These are phyloP conservation scores for Yoshiicerus persimilis DNA, from an alignment of 1,140 invertebrate species.

Conservation along the genomic window DNA sequence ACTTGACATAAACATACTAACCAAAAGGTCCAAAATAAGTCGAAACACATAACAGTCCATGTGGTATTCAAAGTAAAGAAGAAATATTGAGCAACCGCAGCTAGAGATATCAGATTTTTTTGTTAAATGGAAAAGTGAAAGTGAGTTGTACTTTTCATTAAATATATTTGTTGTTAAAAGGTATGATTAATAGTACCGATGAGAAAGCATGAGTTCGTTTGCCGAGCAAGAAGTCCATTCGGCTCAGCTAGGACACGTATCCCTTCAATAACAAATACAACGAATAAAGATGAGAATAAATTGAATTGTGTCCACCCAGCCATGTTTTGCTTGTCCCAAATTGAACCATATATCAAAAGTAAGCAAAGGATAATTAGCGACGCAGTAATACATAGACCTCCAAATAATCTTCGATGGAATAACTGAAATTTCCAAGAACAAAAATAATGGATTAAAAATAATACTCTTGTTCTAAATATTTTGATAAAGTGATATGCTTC, in stretches of 20 bases:
- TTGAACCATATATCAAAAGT: slow-evolving; percentile 14
- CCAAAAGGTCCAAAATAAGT: slow-evolving; percentile 35
- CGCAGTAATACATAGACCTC: background rate
- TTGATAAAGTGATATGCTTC: too few species aligned
- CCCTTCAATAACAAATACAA: slow-evolving; percentile 36
- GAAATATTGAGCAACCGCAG: slow-evolving; percentile 33
- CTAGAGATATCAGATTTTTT: too few species aligned
- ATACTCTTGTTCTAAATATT: too few species aligned
- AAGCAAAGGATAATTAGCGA: background rate
- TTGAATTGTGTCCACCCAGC: slow-evolving; percentile 35
- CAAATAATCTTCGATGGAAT: background rate
- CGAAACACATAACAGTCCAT: slow-evolving; percentile 32
- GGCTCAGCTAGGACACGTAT: background rate
- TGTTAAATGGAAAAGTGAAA: background rate
- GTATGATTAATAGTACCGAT: background rate
- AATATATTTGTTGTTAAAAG: background rate
- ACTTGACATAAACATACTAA: background rate
- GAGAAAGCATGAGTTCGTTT: slow-evolving; percentile 11
- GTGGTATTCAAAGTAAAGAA: slow-evolving; percentile 36
- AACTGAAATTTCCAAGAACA: background rate
- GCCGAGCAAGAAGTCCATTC: slow-evolving; percentile 6
- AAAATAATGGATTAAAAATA: too few species aligned
- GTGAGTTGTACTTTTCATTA: background rate
- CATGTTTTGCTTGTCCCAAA: slow-evolving; percentile 31
- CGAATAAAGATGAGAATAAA: slow-evolving; percentile 24